phyloP scores from a whole-genome alignment of 2,113 vertebrate species.

The Channa maculata region DNA sequence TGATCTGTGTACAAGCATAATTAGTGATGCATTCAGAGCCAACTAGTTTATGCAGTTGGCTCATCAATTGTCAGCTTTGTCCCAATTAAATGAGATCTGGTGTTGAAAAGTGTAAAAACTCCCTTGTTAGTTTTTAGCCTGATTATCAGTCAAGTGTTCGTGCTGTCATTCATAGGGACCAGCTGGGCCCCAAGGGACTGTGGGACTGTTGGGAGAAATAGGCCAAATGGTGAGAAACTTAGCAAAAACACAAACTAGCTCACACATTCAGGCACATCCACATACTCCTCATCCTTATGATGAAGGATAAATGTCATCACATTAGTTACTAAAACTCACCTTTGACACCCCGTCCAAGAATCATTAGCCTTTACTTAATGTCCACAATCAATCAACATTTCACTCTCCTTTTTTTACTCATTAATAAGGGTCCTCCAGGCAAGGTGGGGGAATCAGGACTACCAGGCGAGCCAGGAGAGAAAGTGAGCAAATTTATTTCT shows the following conservation, averaged over 20 bases:
- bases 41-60: constrained; percentile 25
- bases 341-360: constrained; percentile 10
- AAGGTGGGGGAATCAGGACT: constrained; percentile 86
- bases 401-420: not conserved
- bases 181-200: constrained; percentile 87
- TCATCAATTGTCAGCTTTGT: not conserved
- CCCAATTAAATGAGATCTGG: not conserved
- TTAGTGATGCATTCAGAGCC: constrained; percentile 31
- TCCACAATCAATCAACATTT: constrained; percentile 17
- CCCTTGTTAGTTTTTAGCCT: not conserved
- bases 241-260: constrained; percentile 5
- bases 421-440: constrained; percentile 88
- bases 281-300: not conserved
- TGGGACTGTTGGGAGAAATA: constrained; percentile 91
- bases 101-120: constrained; percentile 13
- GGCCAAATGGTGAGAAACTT: constrained; percentile 88
- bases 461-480: constrained; percentile 90
- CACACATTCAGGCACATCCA: not conserved
- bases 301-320: not conserved
- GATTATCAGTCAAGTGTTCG: constrained; percentile 18
- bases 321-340: constrained; percentile 4
- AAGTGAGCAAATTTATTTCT: constrained; percentile 81
- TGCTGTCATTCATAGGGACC: constrained; percentile 86
- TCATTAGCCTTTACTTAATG: constrained; percentile 6
- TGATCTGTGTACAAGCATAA: constrained; percentile 7